Percentiles rank a stretch among this genome's conserved stretches.
These are phyloP conservation scores for Lampropteryx suffumata DNA, from an alignment of 2,888 invertebrate species.

Conservation along the genomic window DNA sequence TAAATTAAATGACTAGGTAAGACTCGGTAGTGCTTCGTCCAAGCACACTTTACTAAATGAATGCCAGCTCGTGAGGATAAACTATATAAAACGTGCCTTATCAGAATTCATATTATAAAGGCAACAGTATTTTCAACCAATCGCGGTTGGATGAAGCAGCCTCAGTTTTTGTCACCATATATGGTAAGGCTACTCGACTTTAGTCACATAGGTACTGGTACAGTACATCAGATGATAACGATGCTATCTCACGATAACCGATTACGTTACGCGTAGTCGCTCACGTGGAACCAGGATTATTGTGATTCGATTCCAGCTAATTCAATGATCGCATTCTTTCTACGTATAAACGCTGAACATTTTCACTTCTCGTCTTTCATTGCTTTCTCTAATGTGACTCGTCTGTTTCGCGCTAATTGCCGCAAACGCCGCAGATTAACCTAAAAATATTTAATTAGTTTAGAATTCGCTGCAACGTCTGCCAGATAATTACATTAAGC, in stretches of 20 bases:
- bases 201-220: slow-evolving; percentile 42
- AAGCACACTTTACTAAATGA: slow-evolving; percentile 73
- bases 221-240: slow-evolving; percentile 58
- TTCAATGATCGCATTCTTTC: slow-evolving; percentile 33
- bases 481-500: slow-evolving; percentile 41
- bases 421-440: slow-evolving; percentile 56
- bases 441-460: slow-evolving; percentile 60
- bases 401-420: slow-evolving; percentile 61
- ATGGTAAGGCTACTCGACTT: slow-evolving; percentile 83
- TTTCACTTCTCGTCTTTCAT: slow-evolving; percentile 49
- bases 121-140: slow-evolving; percentile 83
- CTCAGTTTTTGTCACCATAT: slow-evolving; percentile 88
- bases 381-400: slow-evolving; percentile 64
- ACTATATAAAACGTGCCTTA: slow-evolving; percentile 81
- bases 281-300: slow-evolving; percentile 38
- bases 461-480: slow-evolving; percentile 43
- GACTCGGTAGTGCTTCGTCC: slow-evolving; percentile 65
- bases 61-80: slow-evolving; percentile 71
- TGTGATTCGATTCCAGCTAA: slow-evolving; percentile 23
- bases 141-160: slow-evolving; percentile 82
- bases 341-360: slow-evolving; percentile 37
- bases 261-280: slow-evolving; percentile 39
- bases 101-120: slow-evolving; percentile 79
- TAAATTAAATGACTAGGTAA: slow-evolving; percentile 65
- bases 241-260: slow-evolving; percentile 60